A percentile compares a stretch with the other conserved stretches of the same genome.
phyloP scores from a whole-genome alignment of 1,140 invertebrate genomes.

The Bombus waltoni region DNA sequence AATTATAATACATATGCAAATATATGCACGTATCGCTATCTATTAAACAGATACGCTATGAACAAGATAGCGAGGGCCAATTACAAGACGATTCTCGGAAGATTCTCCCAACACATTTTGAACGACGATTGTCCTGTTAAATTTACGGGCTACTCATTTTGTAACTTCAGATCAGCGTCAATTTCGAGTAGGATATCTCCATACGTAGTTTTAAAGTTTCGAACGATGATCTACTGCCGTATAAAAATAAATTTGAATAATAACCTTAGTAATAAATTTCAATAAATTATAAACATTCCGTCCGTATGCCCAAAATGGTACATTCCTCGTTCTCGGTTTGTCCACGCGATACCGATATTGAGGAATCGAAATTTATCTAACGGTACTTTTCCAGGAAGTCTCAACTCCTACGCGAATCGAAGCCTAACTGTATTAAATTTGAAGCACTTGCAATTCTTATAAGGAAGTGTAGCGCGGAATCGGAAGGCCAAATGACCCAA shows the following conservation, averaged over 20 bases:
- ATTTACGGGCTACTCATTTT: not conserved
- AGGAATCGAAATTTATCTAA: not conserved
- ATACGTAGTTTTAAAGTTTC: not conserved
- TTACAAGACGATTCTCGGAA: not conserved
- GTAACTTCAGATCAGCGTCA: not conserved
- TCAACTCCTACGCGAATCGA: slow-evolving; percentile 1
- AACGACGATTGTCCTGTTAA: not conserved
- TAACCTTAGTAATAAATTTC: no score
- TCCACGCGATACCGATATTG: not conserved
- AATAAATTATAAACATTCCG: not conserved
- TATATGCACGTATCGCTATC: not conserved
- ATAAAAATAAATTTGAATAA: not conserved
- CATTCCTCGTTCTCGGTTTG: not conserved
- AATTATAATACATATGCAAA: not conserved
- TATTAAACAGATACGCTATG: not conserved
- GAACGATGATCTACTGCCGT: not conserved
- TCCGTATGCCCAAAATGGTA: not conserved
- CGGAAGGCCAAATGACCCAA: not conserved
- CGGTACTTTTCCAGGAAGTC: not conserved
- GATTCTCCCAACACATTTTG: not conserved
- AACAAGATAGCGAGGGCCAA: not conserved
- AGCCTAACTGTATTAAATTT: slow-evolving; percentile 13
- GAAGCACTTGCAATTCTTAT: not conserved
- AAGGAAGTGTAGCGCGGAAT: not conserved
- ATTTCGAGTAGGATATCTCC: not conserved